A percentile compares a stretch with the other conserved stretches of the same genome.
phyloP scores from a whole-genome alignment of 1,140 invertebrate species.

The Agrypnia vestita region DNA sequence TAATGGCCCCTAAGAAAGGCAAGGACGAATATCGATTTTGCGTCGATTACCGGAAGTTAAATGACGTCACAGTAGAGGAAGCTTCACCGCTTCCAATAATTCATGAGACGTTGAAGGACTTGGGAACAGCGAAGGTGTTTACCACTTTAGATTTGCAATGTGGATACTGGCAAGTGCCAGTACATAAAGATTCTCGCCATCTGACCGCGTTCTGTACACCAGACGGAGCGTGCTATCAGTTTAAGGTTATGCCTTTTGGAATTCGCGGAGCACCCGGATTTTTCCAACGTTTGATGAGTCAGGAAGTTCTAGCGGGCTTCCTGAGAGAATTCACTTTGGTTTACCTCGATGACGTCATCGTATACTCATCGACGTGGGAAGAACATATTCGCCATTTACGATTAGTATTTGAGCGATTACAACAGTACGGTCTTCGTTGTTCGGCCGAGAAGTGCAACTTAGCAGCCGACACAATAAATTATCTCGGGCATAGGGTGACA shows the following conservation, averaged over 20 bases:
- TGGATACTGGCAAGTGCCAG: slow-evolving; percentile 28
- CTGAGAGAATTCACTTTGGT: slow-evolving; percentile 13
- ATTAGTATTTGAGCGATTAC: slow-evolving; percentile 4
- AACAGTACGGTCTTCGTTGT: background rate
- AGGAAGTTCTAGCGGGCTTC: slow-evolving; percentile 6
- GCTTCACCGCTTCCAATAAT: background rate
- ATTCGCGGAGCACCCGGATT: slow-evolving; percentile 5
- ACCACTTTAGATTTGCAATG: background rate
- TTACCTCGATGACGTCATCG: background rate
- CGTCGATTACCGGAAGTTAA: slow-evolving; percentile 10
- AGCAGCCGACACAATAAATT: background rate
- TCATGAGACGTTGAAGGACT: slow-evolving; percentile 25
- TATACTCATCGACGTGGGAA: background rate
- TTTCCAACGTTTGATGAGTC: slow-evolving; percentile 2
- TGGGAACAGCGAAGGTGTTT: slow-evolving; percentile 6
- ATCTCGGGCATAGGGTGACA: background rate
- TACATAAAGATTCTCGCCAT: background rate
- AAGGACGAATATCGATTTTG: background rate
- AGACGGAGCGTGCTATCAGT: slow-evolving; percentile 13
- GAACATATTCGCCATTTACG: background rate
- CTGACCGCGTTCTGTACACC: slow-evolving; percentile 26
- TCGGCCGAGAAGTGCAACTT: background rate
- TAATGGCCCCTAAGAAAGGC: slow-evolving; percentile 16
- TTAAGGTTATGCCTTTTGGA: slow-evolving; percentile 19
- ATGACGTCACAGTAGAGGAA: background rate